Conservation (phyloP, 1,140 invertebrate genomes). For the Melitaea cinxia region DNA sequence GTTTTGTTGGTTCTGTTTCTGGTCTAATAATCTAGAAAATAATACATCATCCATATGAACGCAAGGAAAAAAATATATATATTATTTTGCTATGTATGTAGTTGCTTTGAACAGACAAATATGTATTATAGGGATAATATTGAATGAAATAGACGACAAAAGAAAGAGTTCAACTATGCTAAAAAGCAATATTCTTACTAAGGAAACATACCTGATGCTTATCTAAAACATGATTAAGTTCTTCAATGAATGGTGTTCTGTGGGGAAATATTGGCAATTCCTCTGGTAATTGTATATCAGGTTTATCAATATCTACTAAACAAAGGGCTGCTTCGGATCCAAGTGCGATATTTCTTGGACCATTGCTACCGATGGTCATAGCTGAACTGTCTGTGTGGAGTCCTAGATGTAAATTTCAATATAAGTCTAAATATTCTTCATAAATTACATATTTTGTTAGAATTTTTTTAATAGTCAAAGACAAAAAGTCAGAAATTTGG, state of each 20-base stretch:
- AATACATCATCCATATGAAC: background rate
- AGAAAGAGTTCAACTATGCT: too few relatives aligned
- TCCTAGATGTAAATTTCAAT: conserved; percentile 61
- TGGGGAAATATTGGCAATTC: conserved; percentile 97
- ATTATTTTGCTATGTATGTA: too few relatives aligned
- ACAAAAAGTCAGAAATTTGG: too few relatives aligned
- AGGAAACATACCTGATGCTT: conserved; percentile 76
- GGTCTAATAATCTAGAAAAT: conserved; percentile 77
- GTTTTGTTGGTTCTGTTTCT: conserved; percentile 79
- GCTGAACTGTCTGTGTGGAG: conserved; percentile 79
- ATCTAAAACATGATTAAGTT: conserved; percentile 91
- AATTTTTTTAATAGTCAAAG: too few relatives aligned
- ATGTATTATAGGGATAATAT: too few relatives aligned
- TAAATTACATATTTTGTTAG: too few relatives aligned
- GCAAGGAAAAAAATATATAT: too few relatives aligned
- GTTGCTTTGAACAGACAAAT: too few relatives aligned
- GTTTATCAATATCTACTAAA: conserved; percentile 97
- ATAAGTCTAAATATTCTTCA: background rate
- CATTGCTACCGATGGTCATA: conserved; percentile 54
- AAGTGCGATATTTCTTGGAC: conserved; percentile 71
- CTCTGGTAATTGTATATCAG: conserved; percentile 95
- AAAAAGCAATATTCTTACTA: conserved; percentile 8
- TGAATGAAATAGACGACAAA: too few relatives aligned
- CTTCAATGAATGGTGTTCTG: conserved; percentile 91
- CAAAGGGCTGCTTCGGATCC: conserved; percentile 93